A percentile compares a stretch with the other conserved stretches of the same genome.
Conservation (phyloP, 2,797 vertebrate species). For the Sebastes taczanowskii region DNA sequence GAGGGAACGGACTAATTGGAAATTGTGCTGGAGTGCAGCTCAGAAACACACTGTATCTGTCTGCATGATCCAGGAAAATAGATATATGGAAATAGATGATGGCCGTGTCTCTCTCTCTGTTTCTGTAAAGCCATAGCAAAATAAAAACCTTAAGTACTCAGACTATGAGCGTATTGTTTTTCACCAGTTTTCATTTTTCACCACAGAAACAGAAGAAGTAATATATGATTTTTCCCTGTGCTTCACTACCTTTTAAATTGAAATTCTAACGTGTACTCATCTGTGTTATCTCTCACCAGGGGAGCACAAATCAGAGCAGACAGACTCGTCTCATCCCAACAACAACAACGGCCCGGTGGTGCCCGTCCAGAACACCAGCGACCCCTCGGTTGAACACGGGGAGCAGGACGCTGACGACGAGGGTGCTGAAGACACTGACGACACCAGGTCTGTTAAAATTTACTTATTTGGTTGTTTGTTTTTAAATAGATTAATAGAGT, state of each 20-base stretch:
- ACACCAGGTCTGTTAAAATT: slow-evolving; percentile 80
- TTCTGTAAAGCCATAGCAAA: neutral
- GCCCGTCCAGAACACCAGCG: slow-evolving; percentile 35
- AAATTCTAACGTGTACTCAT: neutral
- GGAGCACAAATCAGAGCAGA: slow-evolving; percentile 73
- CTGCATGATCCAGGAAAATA: neutral
- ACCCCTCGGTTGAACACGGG: slow-evolving; percentile 78
- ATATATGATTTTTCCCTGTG: neutral
- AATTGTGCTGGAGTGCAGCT: slow-evolving; percentile 27
- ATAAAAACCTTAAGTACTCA: neutral
- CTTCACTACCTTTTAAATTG: neutral
- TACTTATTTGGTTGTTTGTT: neutral
- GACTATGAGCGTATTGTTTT: neutral
- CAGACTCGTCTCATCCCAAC: slow-evolving; percentile 63
- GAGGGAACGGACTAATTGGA: slow-evolving; percentile 21
- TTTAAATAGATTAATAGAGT: neutral
- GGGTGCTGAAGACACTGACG: slow-evolving; percentile 93
- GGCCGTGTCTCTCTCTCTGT: neutral
- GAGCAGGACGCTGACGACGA: slow-evolving; percentile 95
- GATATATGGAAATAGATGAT: neutral
- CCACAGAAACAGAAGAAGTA: neutral
- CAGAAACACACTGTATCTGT: neutral
- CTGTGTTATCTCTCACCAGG: slow-evolving; percentile 57
- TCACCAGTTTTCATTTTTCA: neutral
- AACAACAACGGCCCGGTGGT: slow-evolving; percentile 79